Base-by-base conservation (phyloP, 2,797 vertebrate genomes). In the Parotocinclus haroldoi region DNA sequence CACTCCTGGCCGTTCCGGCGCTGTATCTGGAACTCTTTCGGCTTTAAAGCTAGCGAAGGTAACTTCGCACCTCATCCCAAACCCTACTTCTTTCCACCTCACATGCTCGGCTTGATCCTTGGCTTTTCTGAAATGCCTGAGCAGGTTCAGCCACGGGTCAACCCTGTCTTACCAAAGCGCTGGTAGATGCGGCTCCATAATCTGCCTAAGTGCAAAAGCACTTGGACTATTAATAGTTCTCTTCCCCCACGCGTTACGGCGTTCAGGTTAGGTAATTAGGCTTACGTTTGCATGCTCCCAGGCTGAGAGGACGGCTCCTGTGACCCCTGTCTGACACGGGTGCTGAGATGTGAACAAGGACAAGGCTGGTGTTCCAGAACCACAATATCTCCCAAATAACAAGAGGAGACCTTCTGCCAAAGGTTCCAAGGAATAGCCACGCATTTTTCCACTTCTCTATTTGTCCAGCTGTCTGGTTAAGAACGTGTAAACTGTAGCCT, bases 151-250 rank as follows among this genome's bases (percentile, higher is more conserved):
- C 84, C 80, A 79, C 81, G 77, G 89, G 89, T 89, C 88, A 91
- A 84, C 83, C 58, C 82, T 74, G 73, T 89, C 86, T 92, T 91
- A 91, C 58, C 63, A 71, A 75, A 83, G 78, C 58, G 63, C 82
- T 85, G 73, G 83, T 88, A 86, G 88, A 89, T 87, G 86, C 82
- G 83, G 85, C 82, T 65, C 78, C 79, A 76, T 92, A 92, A 92
- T 91, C 90, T 88, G 88, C 84, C 88, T 90, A 85, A 88, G 83
- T 49, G 68, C 78, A 85, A 86, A 88, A 87, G 86, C 86, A 87
- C 86, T 89, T 81, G 72, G 80, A 79, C 79, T 81, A 84, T 87
- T 88, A 85, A 84, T 82, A 84, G 84, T 39, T 7, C 76, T 19
- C 14, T 51, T 61, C 60, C 67, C 61, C 68, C 71, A 65, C 71